Evolutionary conservation across 2,113 vertebrate genomes (phyloP).

Genomic region (Coracopsis vasa): DNA sequence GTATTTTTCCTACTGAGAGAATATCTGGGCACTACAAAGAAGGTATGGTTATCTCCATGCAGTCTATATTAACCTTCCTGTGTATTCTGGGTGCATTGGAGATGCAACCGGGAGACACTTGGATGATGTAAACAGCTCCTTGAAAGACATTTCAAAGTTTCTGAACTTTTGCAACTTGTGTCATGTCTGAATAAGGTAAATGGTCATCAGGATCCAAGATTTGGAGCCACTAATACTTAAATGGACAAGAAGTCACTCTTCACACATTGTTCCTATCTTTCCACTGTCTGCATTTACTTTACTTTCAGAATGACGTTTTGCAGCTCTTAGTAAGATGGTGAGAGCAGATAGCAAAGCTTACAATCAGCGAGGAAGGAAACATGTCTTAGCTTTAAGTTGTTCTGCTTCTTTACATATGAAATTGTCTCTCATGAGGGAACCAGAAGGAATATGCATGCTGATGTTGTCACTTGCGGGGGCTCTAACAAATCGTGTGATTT

Average conservation of each 20-base stretch:
- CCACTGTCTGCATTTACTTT: background rate
- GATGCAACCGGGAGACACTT: rapidly evolving
- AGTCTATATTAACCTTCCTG: background rate
- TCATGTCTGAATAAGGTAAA: background rate
- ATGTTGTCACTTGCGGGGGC: background rate
- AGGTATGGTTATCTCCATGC: background rate
- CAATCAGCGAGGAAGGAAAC: background rate
- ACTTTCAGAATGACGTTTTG: background rate
- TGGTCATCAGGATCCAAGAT: background rate
- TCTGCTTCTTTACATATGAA: background rate
- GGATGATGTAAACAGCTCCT: background rate
- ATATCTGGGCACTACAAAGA: background rate
- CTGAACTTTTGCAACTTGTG: background rate
- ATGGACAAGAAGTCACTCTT: background rate
- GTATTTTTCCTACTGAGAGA: background rate
- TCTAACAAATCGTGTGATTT: conserved; percentile 26
- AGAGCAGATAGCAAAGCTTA: background rate
- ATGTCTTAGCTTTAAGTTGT: background rate
- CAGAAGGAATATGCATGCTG: background rate
- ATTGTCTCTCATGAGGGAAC: background rate
- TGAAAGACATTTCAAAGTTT: background rate
- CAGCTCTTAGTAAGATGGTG: background rate
- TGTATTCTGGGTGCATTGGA: background rate
- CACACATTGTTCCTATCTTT: background rate
- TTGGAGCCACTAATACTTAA: background rate